Percentiles rank a stretch among this genome's conserved stretches.
These are phyloP conservation scores for Campoplex capitator DNA, from an alignment of 2,888 invertebrate genomes.

Conservation along the genomic window DNA sequence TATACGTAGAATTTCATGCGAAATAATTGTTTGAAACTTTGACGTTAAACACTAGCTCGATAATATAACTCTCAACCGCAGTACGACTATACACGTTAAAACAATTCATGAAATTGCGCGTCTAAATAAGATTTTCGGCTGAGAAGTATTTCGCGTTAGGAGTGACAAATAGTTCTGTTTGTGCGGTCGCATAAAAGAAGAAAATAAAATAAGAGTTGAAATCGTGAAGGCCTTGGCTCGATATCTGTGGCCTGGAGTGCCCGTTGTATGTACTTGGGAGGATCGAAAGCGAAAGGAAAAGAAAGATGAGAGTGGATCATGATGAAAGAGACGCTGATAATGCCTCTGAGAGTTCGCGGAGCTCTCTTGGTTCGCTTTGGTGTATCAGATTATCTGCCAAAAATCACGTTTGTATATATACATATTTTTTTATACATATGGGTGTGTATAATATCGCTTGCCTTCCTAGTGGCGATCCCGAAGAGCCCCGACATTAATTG, in stretches of 20 bases:
- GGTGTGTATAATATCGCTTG: conserved; percentile 6
- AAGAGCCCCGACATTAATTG: conserved; percentile 71
- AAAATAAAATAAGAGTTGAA: neutral
- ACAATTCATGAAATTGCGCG: neutral
- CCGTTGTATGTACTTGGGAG: neutral
- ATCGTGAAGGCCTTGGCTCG: neutral
- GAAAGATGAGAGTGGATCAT: conserved; percentile 42
- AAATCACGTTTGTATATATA: conserved; percentile 43
- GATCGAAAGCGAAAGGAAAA: conserved; percentile 21
- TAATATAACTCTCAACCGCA: neutral
- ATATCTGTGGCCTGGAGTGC: neutral
- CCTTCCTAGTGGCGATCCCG: conserved; percentile 41
- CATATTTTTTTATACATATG: neutral
- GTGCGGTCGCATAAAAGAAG: neutral
- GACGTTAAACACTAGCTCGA: neutral
- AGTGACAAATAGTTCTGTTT: neutral
- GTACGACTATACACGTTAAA: neutral
- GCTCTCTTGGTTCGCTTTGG: conserved; percentile 50
- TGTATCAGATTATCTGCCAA: conserved; percentile 67
- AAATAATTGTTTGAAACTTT: too few species aligned
- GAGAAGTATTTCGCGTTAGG: neutral
- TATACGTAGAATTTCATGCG: too few species aligned
- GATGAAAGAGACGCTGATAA: conserved; percentile 37
- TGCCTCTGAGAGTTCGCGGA: conserved; percentile 42
- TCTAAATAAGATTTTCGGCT: neutral